Base-by-base conservation (phyloP, 2,113 vertebrate genomes). In the Cettia cetti region DNA sequence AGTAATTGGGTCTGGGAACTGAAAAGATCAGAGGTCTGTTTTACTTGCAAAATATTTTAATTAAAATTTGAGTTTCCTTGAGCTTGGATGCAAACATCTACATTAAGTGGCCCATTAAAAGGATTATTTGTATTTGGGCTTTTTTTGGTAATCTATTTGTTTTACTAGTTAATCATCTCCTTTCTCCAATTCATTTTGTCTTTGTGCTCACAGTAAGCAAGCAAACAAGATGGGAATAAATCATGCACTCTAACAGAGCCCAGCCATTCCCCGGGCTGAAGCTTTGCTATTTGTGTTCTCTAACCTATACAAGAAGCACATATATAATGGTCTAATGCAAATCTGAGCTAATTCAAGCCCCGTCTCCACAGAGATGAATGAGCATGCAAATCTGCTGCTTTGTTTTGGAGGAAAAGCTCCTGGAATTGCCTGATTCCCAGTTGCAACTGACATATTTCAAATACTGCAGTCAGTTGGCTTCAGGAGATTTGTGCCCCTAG, bases 41-140 rank as follows among this genome's bases (percentile, higher is more conserved):
- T 97, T 89, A 78, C 90, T 97, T 95, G 76, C 66, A 68, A 92
- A 95, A 90, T 96, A 95, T 86, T 88, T 94, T 97, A 97, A 96
- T 98, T 98, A 97, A 97, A 97, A 97, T 95, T 90, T 93, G 95
- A 95, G 39, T 69, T 91, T 81, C 68, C 90, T 97, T 87, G 90
- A 96, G 90, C 81, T 96, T 92, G 93, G 54, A 94, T 93, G 72
- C 89, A 96, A 92, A 84, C 75, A 78, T 39, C 70, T 92, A 57
- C 64, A 68, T 92, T 47, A 71, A 82, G 54, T 71, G 61, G 69
- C n/a, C n/a, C n/a, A 50, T 93, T 87, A 90, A 96, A 94, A 91
- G 82, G 81, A 82, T 80, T 49, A 75, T 96, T 94, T 95, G 66
- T 96, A 54, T 91, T 95, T 71, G 61, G 71, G 65, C 52, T 86